Evolutionary conservation across 2,797 vertebrate genomes (phyloP), one percentile per base, ranked within the genome.

Genomic region (Takifugu rubripes): DNA sequence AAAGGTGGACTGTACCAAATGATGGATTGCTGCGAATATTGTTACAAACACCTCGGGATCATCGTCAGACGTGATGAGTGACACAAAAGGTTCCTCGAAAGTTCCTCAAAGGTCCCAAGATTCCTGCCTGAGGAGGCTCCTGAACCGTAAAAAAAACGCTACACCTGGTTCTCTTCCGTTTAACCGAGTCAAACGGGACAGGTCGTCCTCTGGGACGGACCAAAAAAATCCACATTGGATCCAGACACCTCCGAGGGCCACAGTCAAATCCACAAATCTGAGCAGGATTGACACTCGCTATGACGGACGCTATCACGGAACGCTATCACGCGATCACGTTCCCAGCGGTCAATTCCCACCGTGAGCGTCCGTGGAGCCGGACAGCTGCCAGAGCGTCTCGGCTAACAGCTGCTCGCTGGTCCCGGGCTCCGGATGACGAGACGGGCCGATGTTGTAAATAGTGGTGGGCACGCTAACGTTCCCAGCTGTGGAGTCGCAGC

Each of bases 341-440:
- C 70, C 75, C 66, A 3, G 25, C 40, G 67, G 66, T 76, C 64
- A 54, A 44, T 66, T 79, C 72, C 74, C 66, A 33, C 57, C 64
- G 75, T 49, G 64, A 61, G 36, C 25, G 33, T 66, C 68, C 43
- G 12, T 49, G 45, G 51, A 64, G 56, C 63, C 49, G 72, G 71
- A 76, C 70, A 72, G 70, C 75, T 78, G 79, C 70, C 77, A 82
- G 64, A 54, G 61, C 58, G 46, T 25, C 64, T 75, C 69, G 49
- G 63, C 59, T 65, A 31, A 60, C 49, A 60, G 70, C 78, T 75
- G 66, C 78, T 77, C 55, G 12, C 61, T 71, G 75, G 70, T 79
- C 68, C 51, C 15, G 14, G 56, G 51, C 46, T 69, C 54, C 2
- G 60, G 72, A 49, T 64, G 66, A 72, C 25, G 7, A 49, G 49